A percentile compares a stretch with the other conserved stretches of the same genome.
These are phyloP conservation scores for Drosophila mettleri DNA, from an alignment of 2,888 invertebrate genomes.

Conservation along the genomic window DNA sequence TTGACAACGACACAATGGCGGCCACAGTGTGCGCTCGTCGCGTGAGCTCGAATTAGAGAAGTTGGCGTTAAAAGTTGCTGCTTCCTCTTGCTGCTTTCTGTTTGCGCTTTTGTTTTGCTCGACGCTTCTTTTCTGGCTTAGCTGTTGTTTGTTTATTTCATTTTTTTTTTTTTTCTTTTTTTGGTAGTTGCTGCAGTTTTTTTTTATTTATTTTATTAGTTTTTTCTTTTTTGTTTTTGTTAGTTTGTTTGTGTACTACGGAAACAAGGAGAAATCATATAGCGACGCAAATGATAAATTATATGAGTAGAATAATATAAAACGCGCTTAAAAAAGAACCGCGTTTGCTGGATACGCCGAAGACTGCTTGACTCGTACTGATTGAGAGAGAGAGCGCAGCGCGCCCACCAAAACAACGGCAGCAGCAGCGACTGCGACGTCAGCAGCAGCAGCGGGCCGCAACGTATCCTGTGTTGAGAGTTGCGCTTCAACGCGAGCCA, in stretches of 20 bases:
- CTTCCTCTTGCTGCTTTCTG: constrained; percentile 8
- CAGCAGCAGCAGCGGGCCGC: constrained; percentile 42
- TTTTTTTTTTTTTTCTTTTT: constrained; percentile 5
- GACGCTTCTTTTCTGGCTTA: constrained; percentile 11
- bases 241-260: constrained; percentile 78
- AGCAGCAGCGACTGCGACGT: constrained; percentile 26
- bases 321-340: constrained; percentile 85
- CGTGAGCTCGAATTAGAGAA: constrained; percentile 16
- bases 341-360: constrained; percentile 85
- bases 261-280: constrained; percentile 85
- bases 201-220: neutral
- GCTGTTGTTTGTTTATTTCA: constrained; percentile 14
- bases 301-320: constrained; percentile 85
- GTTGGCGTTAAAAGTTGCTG: constrained; percentile 14
- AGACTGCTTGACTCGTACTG: constrained; percentile 85
- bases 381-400: constrained; percentile 64
- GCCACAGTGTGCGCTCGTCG: constrained; percentile 7
- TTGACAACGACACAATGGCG: constrained; percentile 5
- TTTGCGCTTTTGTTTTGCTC: constrained; percentile 13
- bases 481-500: constrained; percentile 40
- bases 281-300: constrained; percentile 86
- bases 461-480: constrained; percentile 81
- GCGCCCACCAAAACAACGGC: constrained; percentile 40
- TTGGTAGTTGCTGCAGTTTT: constrained; percentile 2
- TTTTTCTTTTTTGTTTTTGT: constrained; percentile 21